Percentiles rank a stretch among this genome's conserved stretches.
Evolutionary conservation across 2,888 invertebrate genomes (phyloP).

Genomic region (Polyommatus iphigenia): DNA sequence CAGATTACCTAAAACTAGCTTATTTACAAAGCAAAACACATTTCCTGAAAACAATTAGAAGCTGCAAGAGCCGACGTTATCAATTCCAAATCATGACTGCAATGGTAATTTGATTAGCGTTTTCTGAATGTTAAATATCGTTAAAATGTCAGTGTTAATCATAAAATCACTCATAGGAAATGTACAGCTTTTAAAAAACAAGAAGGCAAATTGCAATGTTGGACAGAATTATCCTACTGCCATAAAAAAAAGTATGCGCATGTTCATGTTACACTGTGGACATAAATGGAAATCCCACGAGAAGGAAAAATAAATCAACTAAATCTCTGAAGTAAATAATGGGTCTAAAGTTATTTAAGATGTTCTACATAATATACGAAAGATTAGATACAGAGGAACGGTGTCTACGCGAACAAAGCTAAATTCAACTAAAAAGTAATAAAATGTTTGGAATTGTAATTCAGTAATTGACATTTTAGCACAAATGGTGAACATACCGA

Average conservation of each 20-base stretch:
- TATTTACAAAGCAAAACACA: slow-evolving; percentile 21
- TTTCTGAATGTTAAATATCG: neutral
- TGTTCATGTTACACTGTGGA: neutral
- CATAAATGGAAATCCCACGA: neutral
- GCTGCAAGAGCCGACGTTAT: slow-evolving; percentile 8
- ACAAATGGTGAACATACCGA: slow-evolving; percentile 14
- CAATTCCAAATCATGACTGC: slow-evolving; percentile 14
- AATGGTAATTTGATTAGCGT: slow-evolving; percentile 14
- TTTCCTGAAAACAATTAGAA: slow-evolving; percentile 2
- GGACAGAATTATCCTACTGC: neutral
- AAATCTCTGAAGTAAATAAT: neutral
- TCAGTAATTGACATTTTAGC: slow-evolving; percentile 9
- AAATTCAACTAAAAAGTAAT: neutral
- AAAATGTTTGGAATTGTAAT: slow-evolving; percentile 3
- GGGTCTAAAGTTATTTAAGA: neutral
- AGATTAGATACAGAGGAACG: neutral
- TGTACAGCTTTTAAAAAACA: neutral
- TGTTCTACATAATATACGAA: neutral
- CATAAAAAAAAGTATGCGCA: neutral
- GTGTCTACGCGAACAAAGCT: neutral
- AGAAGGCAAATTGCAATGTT: neutral
- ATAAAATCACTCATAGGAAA: neutral
- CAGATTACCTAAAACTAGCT: slow-evolving; percentile 17
- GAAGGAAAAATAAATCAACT: neutral
- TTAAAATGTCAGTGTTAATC: neutral